Base-by-base conservation (phyloP, 2,888 invertebrate genomes). In the Sericinus montela region DNA sequence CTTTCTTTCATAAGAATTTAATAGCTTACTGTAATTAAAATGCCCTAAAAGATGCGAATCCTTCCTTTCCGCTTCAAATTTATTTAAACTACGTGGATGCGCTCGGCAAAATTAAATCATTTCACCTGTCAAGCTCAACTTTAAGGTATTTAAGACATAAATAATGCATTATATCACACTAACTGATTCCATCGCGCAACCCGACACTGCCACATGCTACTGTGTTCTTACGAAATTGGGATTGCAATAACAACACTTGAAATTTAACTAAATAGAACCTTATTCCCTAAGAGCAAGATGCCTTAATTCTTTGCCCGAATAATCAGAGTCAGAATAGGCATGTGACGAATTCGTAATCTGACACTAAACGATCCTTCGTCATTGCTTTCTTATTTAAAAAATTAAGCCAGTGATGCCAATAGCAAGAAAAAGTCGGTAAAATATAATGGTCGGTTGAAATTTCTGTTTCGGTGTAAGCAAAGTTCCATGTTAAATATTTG, bases 301-400 rank as follows among this genome's bases (percentile, higher is more conserved):
- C 54, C 54, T 60, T 40, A 56, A 47, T 67, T 38, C 56, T 40
- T 49, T 55, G 59, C 29, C 23, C 35, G 51, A 50, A 54, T 25
- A 13, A 13, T 2, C 25, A 4, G 11, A 13, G 11, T n/a, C 32
- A 34, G 16, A 45, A 36, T 40, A 63, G 62, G 69, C 65, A 75
- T 76, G 76, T 72, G 69, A 74, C 76, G 69, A 75, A 80, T 78
- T 72, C 65, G 80, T 75, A 80, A 81, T 63, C 66, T 62, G 76
- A 75, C 65, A 67, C 73, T 66, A 67, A 72, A 73, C 67, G 69
- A 63, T 67, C 61, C 71, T 64, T 63, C 68, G 76, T 74, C 73
- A 74, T 72, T 70, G 72, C 61, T 69, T 74, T 72, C 70, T 69
- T 66, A 56, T 60, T 65, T 61, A 70, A 69, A 68, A 69, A 69